Evolutionary conservation across 2,888 invertebrate genomes (phyloP).

Genomic region (Sinopyrophorus schimmeli): DNA sequence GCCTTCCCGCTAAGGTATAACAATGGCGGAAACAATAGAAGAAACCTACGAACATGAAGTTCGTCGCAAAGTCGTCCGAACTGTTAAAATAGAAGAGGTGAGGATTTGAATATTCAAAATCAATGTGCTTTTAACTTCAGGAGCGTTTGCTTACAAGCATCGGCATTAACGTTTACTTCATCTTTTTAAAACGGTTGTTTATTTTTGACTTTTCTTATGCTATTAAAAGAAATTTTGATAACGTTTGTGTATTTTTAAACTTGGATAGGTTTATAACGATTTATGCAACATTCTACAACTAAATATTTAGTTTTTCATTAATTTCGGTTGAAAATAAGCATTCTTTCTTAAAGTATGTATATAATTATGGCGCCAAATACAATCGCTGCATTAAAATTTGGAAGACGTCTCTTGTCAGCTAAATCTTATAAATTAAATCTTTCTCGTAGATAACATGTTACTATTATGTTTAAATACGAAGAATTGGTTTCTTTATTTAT

Average conservation of each 20-base stretch:
- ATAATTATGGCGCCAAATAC: slow-evolving; percentile 17
- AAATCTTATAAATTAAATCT: no score
- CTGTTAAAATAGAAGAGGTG: slow-evolving; percentile 75
- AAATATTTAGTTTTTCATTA: slow-evolving; percentile 3
- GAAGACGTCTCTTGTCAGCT: no score
- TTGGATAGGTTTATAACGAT: no score
- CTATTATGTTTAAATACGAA: no score
- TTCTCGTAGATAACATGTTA: no score
- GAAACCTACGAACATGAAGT: slow-evolving; percentile 71
- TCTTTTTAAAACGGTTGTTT: slow-evolving; percentile 7
- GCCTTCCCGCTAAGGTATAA: slow-evolving; percentile 30
- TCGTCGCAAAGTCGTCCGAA: slow-evolving; percentile 70
- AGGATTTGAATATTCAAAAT: slow-evolving; percentile 53
- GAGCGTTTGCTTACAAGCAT: neutral
- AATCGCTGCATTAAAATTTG: slow-evolving; percentile 14
- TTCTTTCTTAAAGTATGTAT: slow-evolving; percentile 4
- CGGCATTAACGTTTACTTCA: no score
- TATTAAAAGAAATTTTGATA: slow-evolving; percentile 6
- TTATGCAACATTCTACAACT: no score
- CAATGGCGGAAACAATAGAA: slow-evolving; percentile 71
- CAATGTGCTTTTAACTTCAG: no score
- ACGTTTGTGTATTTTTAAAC: slow-evolving; percentile 1
- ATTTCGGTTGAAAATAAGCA: slow-evolving; percentile 4
- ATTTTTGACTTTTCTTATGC: slow-evolving; percentile 1
- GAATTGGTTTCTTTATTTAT: no score